Base-by-base conservation (phyloP, 2,888 invertebrate genomes). In the Torymus tubicola region DNA sequence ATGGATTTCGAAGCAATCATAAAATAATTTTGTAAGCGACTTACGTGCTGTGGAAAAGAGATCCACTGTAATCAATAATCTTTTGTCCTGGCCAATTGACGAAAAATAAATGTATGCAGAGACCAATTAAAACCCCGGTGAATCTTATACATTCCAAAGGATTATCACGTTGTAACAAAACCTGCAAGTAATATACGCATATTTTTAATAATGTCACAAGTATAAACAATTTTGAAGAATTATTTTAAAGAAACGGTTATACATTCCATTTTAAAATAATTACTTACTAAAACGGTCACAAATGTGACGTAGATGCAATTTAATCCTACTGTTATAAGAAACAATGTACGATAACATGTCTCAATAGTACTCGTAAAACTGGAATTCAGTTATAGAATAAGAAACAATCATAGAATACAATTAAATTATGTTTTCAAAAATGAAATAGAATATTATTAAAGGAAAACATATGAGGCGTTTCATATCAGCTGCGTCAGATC, bases 21-120 rank as follows among this genome's bases (percentile, higher is more conserved):
- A 42, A 42, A 42, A 42, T 8, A 42, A 0, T 8, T 42, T 42
- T 42, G 8, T 8, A 42, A 8, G 8, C 8, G 13, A 58, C 78
- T 68, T 63, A 79, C 78, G 73, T 53, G n/a, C 68, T 63, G 12
- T 53, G 8, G 16, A 73, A 73, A 5, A 79, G 53, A 2, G 58
- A 16, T 18, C 3, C 14, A 31, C 68, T 79, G 52, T 55, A 14
- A n/a, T 73, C 73, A 13, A 63, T 79, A 10, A 79, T 24, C 63
- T 79, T 79, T 50, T 79, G 78, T 0, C 78, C 78, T 14, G 78
- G 78, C 78, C 72, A 79, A 13, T 68, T 63, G 2, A 69, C 2
- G 8, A 63, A 79, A 31, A 79, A 79, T 12, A 79, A 11, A 14
- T 78, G 77, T 13, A 78, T 21, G 12, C 57, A 2, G 12, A 78